phyloP scores from a whole-genome alignment of 2,888 invertebrate species.

The Eupithecia vulgata region DNA sequence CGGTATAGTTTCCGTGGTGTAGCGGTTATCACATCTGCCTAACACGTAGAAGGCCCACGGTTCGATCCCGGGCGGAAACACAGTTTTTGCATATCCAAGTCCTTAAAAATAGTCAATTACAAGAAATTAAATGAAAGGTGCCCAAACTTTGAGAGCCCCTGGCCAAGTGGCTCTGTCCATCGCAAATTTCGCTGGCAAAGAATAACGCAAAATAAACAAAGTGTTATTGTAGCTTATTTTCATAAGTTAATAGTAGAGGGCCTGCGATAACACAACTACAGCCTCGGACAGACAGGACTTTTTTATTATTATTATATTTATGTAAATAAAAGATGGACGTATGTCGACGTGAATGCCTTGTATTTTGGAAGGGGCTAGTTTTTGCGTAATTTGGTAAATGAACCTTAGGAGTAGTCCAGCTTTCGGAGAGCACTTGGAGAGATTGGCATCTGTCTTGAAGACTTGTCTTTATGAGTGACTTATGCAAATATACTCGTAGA shows the following conservation, averaged over 20 bases:
- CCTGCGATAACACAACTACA: constrained; percentile 46
- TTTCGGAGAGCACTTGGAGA: constrained; percentile 20
- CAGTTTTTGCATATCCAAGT: constrained; percentile 41
- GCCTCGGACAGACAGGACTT: constrained; percentile 48
- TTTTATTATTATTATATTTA: constrained; percentile 57
- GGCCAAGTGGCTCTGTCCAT: constrained; percentile 64
- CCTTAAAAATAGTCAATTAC: background rate
- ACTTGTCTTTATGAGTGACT: constrained; percentile 5
- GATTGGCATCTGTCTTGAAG: constrained; percentile 30
- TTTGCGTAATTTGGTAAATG: constrained; percentile 32
- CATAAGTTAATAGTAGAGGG: constrained; percentile 80
- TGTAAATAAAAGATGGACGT: constrained; percentile 54
- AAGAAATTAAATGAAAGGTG: no score
- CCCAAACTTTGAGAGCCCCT: constrained; percentile 59
- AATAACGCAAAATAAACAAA: constrained; percentile 81
- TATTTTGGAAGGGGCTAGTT: constrained; percentile 28
- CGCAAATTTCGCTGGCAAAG: constrained; percentile 73
- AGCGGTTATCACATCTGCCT: constrained; percentile 96
- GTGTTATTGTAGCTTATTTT: constrained; percentile 83
- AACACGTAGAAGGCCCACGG: constrained; percentile 96
- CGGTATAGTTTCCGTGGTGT: constrained; percentile 89
- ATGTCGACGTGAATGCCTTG: constrained; percentile 39
- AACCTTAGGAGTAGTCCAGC: constrained; percentile 15
- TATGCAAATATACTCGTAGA: constrained; percentile 5
- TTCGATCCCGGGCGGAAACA: constrained; percentile 95